These are phyloP conservation scores for Sepioteuthis lessoniana DNA, from an alignment of 2,888 invertebrate genomes.

Conservation along the genomic window DNA sequence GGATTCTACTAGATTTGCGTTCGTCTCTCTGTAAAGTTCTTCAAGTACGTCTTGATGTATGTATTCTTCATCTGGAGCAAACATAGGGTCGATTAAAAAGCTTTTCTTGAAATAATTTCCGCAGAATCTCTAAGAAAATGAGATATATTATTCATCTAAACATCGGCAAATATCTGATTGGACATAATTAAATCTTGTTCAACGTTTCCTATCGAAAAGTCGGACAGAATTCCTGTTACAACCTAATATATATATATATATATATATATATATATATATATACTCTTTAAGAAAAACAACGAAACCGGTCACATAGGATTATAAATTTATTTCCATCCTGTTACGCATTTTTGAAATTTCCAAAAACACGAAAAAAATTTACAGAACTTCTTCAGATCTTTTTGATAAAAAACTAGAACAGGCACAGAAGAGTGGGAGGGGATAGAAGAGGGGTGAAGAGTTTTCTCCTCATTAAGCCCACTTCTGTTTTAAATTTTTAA, in stretches of 20 bases:
- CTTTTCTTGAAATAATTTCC: not conserved
- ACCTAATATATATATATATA: not conserved
- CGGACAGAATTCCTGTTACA: not conserved
- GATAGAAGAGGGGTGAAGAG: no score
- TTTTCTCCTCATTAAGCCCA: no score
- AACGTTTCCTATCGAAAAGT: not conserved
- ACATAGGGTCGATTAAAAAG: not conserved
- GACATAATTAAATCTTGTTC: not conserved
- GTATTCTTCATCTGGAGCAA: not conserved
- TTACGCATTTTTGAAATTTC: no score
- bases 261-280: not conserved
- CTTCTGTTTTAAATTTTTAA: no score
- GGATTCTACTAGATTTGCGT: not conserved
- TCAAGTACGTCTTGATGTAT: not conserved
- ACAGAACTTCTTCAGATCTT: no score
- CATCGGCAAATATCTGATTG: not conserved
- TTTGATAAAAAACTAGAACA: no score
- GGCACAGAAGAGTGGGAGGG: no score
- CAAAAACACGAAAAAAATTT: no score
- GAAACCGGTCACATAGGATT: no score
- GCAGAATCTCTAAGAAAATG: not conserved
- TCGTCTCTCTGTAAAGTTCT: not conserved
- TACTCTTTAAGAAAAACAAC: no score
- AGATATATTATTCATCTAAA: slow-evolving; percentile 16
- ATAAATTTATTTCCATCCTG: no score